Evolutionary conservation across 2,113 vertebrate genomes (phyloP), one percentile per base, ranked within the genome.

Genomic region (Colius striatus): DNA sequence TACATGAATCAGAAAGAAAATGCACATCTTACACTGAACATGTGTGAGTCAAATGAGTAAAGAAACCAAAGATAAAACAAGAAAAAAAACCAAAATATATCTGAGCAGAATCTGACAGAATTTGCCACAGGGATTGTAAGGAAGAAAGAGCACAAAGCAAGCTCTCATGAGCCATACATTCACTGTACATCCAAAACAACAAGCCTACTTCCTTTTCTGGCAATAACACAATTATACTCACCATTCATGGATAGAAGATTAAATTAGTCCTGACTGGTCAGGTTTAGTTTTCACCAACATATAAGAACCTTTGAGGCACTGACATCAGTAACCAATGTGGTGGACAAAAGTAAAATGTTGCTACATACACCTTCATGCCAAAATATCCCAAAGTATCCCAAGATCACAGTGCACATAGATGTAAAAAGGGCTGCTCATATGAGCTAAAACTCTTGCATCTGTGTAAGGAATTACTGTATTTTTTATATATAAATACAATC

Each of bases 1-100:
- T 92, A 84, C 41, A 79, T 77, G 86, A 96, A 97, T 97, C 81
- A 86, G 90, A 96, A 97, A 75, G 92, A 94, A 95, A 97, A 97
- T 72, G 90, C 89, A 82, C 7, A 3, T 95, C 67, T 95, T 60
- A 71, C 18, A 79, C 36, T 70, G 60, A 90, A 86, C n/a, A 53
- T 55, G 70, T 94, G 43, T 87, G 86, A 94, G 54, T 74, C 55
- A 90, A 95, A 66, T 92, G 38, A 43, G 50, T 36, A 87, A 95
- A 82, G 81, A 65, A 93, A 89, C 51, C 83, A 95, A 85, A 94
- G 92, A 92, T 88, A 96, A 71, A 71, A 60, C 13, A 9, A 43
- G 27, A 38, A 82, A 76, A 85, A 73, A 65, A 41, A 19, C 50
- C 77, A 82, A 61, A 89, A 82, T 43, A 45, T 18, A 86, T 13